phyloP scores from a whole-genome alignment of 2,888 invertebrate genomes.

The Trachelus tabidus region DNA sequence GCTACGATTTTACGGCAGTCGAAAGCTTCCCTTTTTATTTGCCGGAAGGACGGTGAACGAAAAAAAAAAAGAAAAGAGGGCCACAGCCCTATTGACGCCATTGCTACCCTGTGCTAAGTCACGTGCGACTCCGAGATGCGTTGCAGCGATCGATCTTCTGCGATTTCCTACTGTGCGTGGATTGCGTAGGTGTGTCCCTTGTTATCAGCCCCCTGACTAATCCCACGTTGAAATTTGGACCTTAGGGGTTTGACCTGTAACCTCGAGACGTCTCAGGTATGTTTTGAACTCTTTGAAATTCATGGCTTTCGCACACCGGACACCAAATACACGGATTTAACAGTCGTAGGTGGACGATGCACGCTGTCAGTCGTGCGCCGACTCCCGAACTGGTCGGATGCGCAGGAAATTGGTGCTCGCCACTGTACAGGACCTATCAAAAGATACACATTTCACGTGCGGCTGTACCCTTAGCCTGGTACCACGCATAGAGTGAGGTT shows the following conservation, averaged over 20 bases:
- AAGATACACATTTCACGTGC: not conserved
- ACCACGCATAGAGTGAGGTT: not conserved
- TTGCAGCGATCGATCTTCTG: constrained; percentile 44
- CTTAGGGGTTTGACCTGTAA: not conserved
- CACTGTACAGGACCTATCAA: not conserved
- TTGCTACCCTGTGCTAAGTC: constrained; percentile 39
- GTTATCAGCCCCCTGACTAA: not conserved
- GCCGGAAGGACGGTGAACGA: not conserved
- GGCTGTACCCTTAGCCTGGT: not conserved
- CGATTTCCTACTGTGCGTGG: not conserved
- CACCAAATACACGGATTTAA: not conserved
- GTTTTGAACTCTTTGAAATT: not conserved
- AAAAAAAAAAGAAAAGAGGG: constrained; percentile 22
- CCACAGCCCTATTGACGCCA: constrained; percentile 30
- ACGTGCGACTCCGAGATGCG: constrained; percentile 43
- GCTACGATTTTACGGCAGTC: not conserved
- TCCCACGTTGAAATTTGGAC: not conserved
- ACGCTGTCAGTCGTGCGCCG: not conserved
- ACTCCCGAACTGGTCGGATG: not conserved
- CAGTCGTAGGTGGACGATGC: not conserved
- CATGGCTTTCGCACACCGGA: not conserved
- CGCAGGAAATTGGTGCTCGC: not conserved
- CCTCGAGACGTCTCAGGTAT: not conserved
- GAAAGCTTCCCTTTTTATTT: not conserved
- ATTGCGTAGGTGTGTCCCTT: not conserved